A percentile compares a stretch with the other conserved stretches of the same genome.
These are phyloP conservation scores for Ophion ellenae DNA, from an alignment of 2,888 invertebrate species.

Conservation along the genomic window DNA sequence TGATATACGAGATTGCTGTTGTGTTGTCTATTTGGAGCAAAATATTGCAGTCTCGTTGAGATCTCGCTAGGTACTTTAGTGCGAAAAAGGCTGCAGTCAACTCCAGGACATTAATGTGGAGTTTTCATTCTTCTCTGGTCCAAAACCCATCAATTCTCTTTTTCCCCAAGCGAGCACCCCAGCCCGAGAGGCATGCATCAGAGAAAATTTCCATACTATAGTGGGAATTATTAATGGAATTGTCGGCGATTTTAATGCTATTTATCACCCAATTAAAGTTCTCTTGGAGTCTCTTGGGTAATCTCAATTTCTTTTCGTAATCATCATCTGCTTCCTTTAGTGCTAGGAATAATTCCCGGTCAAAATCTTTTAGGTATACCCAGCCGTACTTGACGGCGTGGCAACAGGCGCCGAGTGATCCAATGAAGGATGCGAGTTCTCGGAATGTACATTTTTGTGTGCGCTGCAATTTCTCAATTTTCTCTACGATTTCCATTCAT, in stretches of 20 bases:
- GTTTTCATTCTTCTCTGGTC: slow-evolving; percentile 6
- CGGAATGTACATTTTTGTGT: slow-evolving; percentile 35
- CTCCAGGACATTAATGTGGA: slow-evolving; percentile 21
- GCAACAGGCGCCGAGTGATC: slow-evolving; percentile 13
- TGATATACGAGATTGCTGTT: background rate
- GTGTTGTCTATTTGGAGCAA: slow-evolving; percentile 9
- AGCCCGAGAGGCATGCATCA: slow-evolving; percentile 7
- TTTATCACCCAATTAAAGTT: slow-evolving; percentile 26
- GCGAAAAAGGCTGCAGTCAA: slow-evolving; percentile 15
- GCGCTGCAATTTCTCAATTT: slow-evolving; percentile 19
- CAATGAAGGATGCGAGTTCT: slow-evolving; percentile 41
- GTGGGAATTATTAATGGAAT: background rate
- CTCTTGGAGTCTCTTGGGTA: slow-evolving; percentile 3
- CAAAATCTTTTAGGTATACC: slow-evolving; percentile 20
- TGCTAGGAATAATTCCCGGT: slow-evolving; percentile 10
- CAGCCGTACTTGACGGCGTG: slow-evolving; percentile 17
- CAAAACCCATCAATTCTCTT: slow-evolving; percentile 18
- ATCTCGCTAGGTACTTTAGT: slow-evolving; percentile 12
- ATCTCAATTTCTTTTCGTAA: background rate
- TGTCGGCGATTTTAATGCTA: slow-evolving; percentile 9
- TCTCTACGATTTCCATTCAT: slow-evolving; percentile 19
- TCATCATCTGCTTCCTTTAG: slow-evolving; percentile 1
- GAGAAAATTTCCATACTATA: slow-evolving; percentile 8
- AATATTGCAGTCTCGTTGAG: slow-evolving; percentile 3
- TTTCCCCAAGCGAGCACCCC: slow-evolving; percentile 8